Percentiles rank a stretch among this genome's conserved stretches.
phyloP scores from a whole-genome alignment of 2,888 invertebrate genomes.

The Hirtodrosophila confusa region DNA sequence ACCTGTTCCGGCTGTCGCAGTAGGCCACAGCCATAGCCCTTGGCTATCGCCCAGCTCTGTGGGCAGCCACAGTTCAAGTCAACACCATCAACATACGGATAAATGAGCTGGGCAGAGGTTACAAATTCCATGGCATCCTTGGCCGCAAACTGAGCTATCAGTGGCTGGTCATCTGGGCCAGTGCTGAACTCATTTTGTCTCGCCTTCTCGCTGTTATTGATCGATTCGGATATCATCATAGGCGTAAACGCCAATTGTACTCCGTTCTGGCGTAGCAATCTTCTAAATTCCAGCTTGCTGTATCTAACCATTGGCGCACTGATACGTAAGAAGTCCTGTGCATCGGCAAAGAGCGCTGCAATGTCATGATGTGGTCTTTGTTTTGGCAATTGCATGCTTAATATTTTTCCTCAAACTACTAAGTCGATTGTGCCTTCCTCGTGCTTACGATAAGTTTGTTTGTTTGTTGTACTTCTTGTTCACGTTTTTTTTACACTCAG shows the following conservation, averaged over 20 bases:
- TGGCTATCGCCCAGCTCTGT: slow-evolving; percentile 96
- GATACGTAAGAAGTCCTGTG: slow-evolving; percentile 86
- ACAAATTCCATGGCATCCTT: slow-evolving; percentile 93
- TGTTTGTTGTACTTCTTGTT: slow-evolving; percentile 8
- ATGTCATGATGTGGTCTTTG: slow-evolving; percentile 84
- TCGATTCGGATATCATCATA: slow-evolving; percentile 98
- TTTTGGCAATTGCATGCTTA: slow-evolving; percentile 51
- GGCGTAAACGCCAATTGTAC: slow-evolving; percentile 97
- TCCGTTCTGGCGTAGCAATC: slow-evolving; percentile 90
- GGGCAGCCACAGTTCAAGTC: slow-evolving; percentile 99
- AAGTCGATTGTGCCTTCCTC: not conserved
- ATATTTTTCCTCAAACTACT: not conserved
- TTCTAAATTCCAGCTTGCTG: slow-evolving; percentile 88
- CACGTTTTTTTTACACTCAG: slow-evolving; percentile 22
- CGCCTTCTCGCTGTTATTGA: slow-evolving; percentile 94
- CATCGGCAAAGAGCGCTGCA: slow-evolving; percentile 87
- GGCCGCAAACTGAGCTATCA: slow-evolving; percentile 98
- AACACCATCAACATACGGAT: slow-evolving; percentile 94
- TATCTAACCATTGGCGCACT: slow-evolving; percentile 97
- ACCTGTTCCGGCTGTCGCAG: slow-evolving; percentile 93
- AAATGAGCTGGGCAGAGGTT: slow-evolving; percentile 92
- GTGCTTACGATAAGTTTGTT: not conserved
- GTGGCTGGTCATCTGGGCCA: slow-evolving; percentile 90
- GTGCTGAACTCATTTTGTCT: slow-evolving; percentile 93
- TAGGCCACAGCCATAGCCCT: slow-evolving; percentile 94